Evolutionary conservation across 2,888 invertebrate species (phyloP), one percentile per base, ranked within the genome.

Genomic region (Trichogramma evanescens): DNA sequence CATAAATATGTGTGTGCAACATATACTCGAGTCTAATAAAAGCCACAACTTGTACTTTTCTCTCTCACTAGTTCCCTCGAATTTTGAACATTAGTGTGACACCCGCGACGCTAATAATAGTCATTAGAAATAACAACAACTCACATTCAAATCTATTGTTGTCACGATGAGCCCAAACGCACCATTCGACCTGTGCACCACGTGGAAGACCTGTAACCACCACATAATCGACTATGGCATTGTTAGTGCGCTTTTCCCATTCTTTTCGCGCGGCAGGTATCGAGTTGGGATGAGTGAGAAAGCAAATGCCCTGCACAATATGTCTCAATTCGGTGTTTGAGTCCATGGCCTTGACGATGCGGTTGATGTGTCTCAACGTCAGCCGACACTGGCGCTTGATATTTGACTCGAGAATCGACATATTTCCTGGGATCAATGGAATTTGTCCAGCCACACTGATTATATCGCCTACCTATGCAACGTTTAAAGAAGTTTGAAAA

Each of bases 371-470:
- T 8, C 92, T 82, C 66, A 95, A 82, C 3, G 93, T 87, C 39
- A 96, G 82, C 66, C 89, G 87, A 71, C 92, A 90, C 80, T 95
- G 92, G 45, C 86, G 81, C 68, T 89, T 86, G 68, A 91, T 86
- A 61, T 92, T 93, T 61, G 92, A 91, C 56, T 83, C 83, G 44
- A 91, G 82, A 69, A 92, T 79, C 68, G 82, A 80, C 86, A 92
- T 85, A 68, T 84, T 88, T 41, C 90, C 90, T 61, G 92, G 95
- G 66, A 94, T 87, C 66, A 96, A 81, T 9, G 91, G 93, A 68
- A 96, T 95, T 82, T 95, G 95, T 1, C 95, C 95, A 68, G 95
- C 93, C 54, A 95, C 87, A 73, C 89, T 88, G 63, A 93, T 88
- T 66, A 91, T 86, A 71, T 91, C 89, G 59, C 89, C 90, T 54